phyloP scores from a whole-genome alignment of 2,888 invertebrate species.

The Byasa hedistus region DNA sequence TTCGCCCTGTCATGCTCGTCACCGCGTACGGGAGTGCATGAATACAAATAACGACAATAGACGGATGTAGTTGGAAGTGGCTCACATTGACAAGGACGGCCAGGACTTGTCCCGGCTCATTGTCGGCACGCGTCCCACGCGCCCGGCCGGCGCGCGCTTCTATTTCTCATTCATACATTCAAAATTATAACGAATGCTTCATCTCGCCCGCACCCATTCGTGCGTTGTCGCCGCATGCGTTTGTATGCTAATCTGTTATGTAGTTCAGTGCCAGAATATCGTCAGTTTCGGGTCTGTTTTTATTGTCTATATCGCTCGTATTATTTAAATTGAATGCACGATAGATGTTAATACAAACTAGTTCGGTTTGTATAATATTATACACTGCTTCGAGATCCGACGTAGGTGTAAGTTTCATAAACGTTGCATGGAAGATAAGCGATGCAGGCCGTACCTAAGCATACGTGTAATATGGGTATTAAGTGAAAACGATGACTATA shows the following conservation, averaged over 20 bases:
- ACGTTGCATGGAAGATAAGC: conserved; percentile 63
- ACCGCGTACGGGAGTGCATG: conserved; percentile 70
- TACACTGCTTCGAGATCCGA: conserved; percentile 48
- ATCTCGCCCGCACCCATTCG: conserved; percentile 74
- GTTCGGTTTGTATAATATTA: conserved; percentile 57
- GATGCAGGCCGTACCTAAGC: conserved; percentile 49
- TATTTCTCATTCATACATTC: conserved; percentile 80
- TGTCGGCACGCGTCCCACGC: conserved; percentile 76
- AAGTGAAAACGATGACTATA: conserved; percentile 66
- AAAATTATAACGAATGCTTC: conserved; percentile 75
- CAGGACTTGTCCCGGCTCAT: conserved; percentile 75
- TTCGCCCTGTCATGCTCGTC: conserved; percentile 61
- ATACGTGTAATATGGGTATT: conserved; percentile 56
- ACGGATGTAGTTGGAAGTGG: conserved; percentile 79
- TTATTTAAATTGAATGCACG: conserved; percentile 79
- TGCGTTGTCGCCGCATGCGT: conserved; percentile 66
- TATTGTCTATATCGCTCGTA: conserved; percentile 76
- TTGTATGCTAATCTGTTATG: conserved; percentile 74
- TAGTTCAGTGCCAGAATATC: conserved; percentile 69
- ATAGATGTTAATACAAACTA: conserved; percentile 76
- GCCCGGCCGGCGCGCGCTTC: conserved; percentile 57
- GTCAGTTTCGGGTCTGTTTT: conserved; percentile 72
- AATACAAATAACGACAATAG: conserved; percentile 77
- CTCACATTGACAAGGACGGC: conserved; percentile 80
- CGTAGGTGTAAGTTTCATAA: conserved; percentile 75